These are phyloP conservation scores for Stomatorhinus walkeri DNA, from an alignment of 2,797 vertebrate genomes.

Conservation along the genomic window DNA sequence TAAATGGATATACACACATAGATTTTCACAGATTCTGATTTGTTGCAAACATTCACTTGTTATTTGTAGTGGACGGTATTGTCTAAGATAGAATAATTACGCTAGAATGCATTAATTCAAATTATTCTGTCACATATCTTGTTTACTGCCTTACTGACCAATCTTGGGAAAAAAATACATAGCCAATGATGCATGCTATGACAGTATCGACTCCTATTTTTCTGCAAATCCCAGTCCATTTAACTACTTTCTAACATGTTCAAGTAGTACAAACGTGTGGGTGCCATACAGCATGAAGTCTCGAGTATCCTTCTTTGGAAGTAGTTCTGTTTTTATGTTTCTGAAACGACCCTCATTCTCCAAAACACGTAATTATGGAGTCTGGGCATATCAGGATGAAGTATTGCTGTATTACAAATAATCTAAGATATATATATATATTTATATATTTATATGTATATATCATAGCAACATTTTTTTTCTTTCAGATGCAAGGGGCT, in stretches of 20 bases:
- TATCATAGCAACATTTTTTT: constrained; percentile 12
- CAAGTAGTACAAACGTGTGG: constrained; percentile 22
- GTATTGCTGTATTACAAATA: constrained; percentile 26
- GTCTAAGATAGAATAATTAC: not conserved
- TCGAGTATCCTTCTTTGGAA: constrained; percentile 24
- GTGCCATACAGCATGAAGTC: not conserved
- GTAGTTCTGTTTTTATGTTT: constrained; percentile 30
- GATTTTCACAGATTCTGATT: constrained; percentile 9
- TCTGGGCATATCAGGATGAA: constrained; percentile 44
- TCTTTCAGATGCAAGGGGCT: constrained; percentile 22
- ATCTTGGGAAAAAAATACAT: not conserved
- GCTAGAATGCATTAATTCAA: constrained; percentile 13
- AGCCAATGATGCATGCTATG: not conserved
- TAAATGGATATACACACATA: constrained; percentile 38
- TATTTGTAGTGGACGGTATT: not conserved
- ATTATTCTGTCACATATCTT: constrained; percentile 11
- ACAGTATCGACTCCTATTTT: not conserved
- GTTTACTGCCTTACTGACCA: constrained; percentile 12
- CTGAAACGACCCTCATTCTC: constrained; percentile 49
- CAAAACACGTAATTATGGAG: constrained; percentile 40
- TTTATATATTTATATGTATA: not conserved
- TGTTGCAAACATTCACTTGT: not conserved
- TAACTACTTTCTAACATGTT: constrained; percentile 10
- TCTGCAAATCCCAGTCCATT: constrained; percentile 13
- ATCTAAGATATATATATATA: not conserved